Conservation (phyloP, 2,113 vertebrate species). For the Gymnorhina tibicen region DNA sequence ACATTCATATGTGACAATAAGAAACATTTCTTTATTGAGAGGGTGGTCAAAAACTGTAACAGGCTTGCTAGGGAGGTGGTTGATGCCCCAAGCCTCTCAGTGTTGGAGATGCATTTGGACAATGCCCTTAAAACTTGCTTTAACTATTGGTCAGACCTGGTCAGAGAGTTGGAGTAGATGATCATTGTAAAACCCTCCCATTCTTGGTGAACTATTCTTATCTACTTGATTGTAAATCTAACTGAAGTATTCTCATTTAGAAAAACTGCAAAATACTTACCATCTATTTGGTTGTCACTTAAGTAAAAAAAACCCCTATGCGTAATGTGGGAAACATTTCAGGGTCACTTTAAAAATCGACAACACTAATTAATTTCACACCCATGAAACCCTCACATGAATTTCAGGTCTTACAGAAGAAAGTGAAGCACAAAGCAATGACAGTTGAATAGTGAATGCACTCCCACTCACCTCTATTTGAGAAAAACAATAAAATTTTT, state of each 20-base stretch:
- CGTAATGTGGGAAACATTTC: background rate
- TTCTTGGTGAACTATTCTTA: background rate
- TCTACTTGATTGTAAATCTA: background rate
- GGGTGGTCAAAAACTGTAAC: background rate
- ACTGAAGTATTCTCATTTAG: background rate
- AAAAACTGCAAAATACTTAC: background rate
- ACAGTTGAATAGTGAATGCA: background rate
- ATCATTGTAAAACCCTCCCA: background rate
- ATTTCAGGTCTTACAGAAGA: background rate
- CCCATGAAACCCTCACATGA: background rate
- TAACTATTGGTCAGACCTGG: background rate
- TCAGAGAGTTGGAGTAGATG: background rate
- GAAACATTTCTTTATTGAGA: background rate
- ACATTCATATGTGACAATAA: background rate
- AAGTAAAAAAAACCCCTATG: accelerated
- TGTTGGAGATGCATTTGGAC: background rate
- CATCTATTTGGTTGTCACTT: background rate
- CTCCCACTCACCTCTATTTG: background rate
- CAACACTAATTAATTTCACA: background rate
- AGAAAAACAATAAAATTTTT: background rate
- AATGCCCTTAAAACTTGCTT: accelerated
- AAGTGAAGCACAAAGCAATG: background rate
- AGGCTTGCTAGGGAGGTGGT: background rate
- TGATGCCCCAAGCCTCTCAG: background rate
- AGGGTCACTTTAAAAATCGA: background rate